Conservation (phyloP, 2,888 invertebrate species). For the Cheilosia grossa region DNA sequence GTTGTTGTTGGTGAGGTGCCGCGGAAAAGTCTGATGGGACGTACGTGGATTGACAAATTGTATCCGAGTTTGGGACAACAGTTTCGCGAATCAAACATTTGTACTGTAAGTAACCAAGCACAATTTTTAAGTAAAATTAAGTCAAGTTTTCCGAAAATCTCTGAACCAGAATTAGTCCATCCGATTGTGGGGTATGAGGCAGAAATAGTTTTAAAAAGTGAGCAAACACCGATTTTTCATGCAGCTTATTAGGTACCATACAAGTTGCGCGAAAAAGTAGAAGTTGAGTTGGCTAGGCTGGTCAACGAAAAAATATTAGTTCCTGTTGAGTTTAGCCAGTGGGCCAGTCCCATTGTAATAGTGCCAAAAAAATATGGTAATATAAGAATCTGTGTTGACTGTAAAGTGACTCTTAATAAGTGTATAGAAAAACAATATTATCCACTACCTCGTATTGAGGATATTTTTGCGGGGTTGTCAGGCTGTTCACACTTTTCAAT, state of each 20-base stretch:
- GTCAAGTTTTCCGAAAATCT: slow-evolving; percentile 12
- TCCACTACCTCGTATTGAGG: slow-evolving; percentile 26
- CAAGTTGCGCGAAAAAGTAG: slow-evolving; percentile 46
- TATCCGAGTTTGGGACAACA: slow-evolving; percentile 35
- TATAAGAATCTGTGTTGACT: slow-evolving; percentile 55
- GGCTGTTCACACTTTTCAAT: slow-evolving; percentile 19
- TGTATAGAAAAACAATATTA: slow-evolving; percentile 49
- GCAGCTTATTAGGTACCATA: slow-evolving; percentile 64
- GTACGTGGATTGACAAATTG: slow-evolving; percentile 42
- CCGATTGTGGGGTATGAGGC: slow-evolving; percentile 50
- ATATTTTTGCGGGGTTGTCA: slow-evolving; percentile 37
- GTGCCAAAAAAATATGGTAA: slow-evolving; percentile 63
- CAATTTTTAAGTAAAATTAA: slow-evolving; percentile 35
- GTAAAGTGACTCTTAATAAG: slow-evolving; percentile 69
- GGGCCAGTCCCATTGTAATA: slow-evolving; percentile 68
- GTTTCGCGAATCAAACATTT: slow-evolving; percentile 23
- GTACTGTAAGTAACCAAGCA: slow-evolving; percentile 34
- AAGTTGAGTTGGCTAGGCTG: slow-evolving; percentile 47
- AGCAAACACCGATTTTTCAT: slow-evolving; percentile 42
- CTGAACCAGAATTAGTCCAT: slow-evolving; percentile 8
- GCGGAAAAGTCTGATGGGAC: slow-evolving; percentile 12
- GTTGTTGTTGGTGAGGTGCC: slow-evolving; percentile 29
- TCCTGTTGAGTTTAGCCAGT: slow-evolving; percentile 57
- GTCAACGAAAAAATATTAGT: slow-evolving; percentile 51
- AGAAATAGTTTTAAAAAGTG: slow-evolving; percentile 23